These are phyloP conservation scores for Pseudoatta argentina DNA, from an alignment of 1,140 invertebrate genomes.

Conservation along the genomic window DNA sequence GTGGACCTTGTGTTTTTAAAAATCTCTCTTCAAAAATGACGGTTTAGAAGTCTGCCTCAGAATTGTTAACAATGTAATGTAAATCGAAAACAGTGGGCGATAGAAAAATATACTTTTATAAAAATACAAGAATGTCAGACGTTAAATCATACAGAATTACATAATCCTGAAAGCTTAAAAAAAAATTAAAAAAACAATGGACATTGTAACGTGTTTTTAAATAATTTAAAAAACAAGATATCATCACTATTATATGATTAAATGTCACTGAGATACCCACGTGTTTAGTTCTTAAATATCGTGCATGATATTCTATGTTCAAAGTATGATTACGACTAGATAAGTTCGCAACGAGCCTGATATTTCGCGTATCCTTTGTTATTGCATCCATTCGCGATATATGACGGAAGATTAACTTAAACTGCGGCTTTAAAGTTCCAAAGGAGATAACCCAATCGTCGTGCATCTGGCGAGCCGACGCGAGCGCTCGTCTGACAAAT, in stretches of 20 bases:
- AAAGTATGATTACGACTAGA: not conserved
- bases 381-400: not conserved
- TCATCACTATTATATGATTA: not conserved
- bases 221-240: not conserved
- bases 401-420: not conserved
- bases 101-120: not conserved
- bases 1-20: not conserved
- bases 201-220: not conserved
- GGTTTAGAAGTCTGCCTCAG: not conserved
- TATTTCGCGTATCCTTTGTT: slow-evolving; percentile 8
- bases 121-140: not conserved
- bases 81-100: not conserved
- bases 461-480: not conserved
- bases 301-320: not conserved
- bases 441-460: not conserved
- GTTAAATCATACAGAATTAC: slow-evolving; percentile 9
- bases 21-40: slow-evolving; percentile 18
- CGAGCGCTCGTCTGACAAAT: not conserved
- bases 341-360: slow-evolving; percentile 8
- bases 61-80: not conserved
- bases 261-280: not conserved
- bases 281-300: not conserved
- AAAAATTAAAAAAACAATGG: not conserved
- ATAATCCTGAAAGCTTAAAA: not conserved
- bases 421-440: slow-evolving; percentile 14